phyloP scores from a whole-genome alignment of 2,113 vertebrate genomes.

The Colistium nudipinnis region DNA sequence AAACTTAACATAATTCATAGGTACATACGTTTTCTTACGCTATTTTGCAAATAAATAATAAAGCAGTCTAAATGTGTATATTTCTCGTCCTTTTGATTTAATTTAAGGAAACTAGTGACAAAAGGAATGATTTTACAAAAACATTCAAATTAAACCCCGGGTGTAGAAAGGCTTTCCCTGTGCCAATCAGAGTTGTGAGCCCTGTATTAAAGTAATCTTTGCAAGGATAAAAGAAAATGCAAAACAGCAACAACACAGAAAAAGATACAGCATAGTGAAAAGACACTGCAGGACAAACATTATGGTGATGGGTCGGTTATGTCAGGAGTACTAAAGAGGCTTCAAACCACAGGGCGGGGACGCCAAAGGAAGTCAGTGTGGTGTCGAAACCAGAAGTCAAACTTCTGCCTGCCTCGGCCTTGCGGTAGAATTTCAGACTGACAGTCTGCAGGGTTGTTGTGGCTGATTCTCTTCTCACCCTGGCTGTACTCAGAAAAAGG shows the following conservation, averaged over 20 bases:
- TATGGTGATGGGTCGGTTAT: background rate
- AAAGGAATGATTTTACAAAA: background rate
- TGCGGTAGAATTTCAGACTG: conserved; percentile 33
- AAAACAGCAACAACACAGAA: background rate
- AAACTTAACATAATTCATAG: background rate
- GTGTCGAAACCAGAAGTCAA: conserved; percentile 62
- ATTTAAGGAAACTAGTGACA: background rate
- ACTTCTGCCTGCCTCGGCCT: conserved; percentile 23
- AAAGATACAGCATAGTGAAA: background rate
- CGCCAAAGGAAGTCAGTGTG: conserved; percentile 49
- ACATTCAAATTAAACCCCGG: no score
- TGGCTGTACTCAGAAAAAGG: conserved; percentile 38
- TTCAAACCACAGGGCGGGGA: conserved; percentile 47
- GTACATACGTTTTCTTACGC: background rate
- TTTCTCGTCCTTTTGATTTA: background rate
- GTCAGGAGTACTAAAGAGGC: conserved; percentile 2
- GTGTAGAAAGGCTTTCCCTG: no score
- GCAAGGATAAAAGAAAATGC: background rate
- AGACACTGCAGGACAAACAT: background rate
- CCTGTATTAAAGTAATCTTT: background rate
- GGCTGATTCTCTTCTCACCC: conserved; percentile 31
- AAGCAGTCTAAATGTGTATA: background rate
- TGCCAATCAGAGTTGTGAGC: no score
- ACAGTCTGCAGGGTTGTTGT: conserved; percentile 51
- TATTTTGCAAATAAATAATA: no score